Base-by-base conservation (phyloP, 2,888 invertebrate species). In the Melieria omissa region DNA sequence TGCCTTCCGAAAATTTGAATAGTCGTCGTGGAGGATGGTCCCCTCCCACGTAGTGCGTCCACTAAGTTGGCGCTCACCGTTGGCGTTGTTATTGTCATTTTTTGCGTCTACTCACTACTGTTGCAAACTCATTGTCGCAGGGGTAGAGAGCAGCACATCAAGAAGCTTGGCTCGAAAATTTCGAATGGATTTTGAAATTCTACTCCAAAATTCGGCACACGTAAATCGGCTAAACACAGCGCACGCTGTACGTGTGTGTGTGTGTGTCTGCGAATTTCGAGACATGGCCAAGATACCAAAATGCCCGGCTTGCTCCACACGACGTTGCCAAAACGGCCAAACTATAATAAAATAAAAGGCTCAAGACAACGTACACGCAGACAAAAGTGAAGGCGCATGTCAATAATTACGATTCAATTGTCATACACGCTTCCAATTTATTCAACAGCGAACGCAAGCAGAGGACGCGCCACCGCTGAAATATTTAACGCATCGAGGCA, bases 191-290 rank as follows among this genome's bases (percentile, higher is more conserved):
- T 57, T 70, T 64, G 54, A 69, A 74, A 76, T 70, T 72, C 64
- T 77, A 63, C 62, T 78, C 73, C 70, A 49, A 68, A 71, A 81
- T 78, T 77, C 82, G 74, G 46, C 60, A 75, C 82, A 82, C 82
- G 82, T 82, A 82, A 79, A 80, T 81, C 80, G 80, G 80, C 80
- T 80, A 82, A 81, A 78, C 78, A 75, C 73, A 69, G 72, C 62
- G 64, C 65, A 46, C 67, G 55, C 69, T 69, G 66, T 55, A 69
- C 72, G 42, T 44, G 54, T 45, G 47, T 54, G 61, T 55, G 65
- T 66, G 44, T 47, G 49, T 65, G 60, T 66, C 45, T 12, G 57
- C 46, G 52, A 64, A 41, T 52, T 70, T 60, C 55, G 6, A 64
- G 54, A 9, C 47, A 70, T 46, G 46, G 14, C 46, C 61, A 65